Conservation (phyloP, 2,888 invertebrate genomes). For the Serripes groenlandicus region DNA sequence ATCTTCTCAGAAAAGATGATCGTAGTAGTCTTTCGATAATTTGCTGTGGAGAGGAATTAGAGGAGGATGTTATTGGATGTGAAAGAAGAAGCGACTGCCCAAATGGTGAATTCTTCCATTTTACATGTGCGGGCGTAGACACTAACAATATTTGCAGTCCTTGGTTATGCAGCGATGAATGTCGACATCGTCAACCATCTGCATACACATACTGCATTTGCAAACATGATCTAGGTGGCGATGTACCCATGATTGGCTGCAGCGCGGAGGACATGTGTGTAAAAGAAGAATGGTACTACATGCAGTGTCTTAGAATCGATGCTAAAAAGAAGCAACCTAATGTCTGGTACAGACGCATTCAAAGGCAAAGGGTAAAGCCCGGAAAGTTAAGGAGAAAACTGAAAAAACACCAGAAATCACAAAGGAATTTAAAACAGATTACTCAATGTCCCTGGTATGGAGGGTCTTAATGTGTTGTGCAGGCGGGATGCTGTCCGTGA, state of each 20-base stretch:
- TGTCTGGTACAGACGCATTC: too few species aligned
- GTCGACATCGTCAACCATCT: not conserved
- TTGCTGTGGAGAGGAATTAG: constrained; percentile 33
- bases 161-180: not conserved
- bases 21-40: constrained; percentile 10
- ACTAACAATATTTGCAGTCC: not conserved
- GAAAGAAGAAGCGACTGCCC: constrained; percentile 3
- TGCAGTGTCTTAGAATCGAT: constrained; percentile 47
- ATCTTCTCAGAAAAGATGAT: constrained; percentile 2
- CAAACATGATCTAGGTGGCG: constrained; percentile 39
- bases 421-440: constrained; percentile 36
- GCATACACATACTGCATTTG: constrained; percentile 44
- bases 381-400: constrained; percentile 18
- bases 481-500: constrained; percentile 68
- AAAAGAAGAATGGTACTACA: constrained; percentile 57
- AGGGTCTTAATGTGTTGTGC: constrained; percentile 63
- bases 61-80: constrained; percentile 28
- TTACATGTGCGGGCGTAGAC: not conserved
- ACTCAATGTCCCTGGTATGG: constrained; percentile 53
- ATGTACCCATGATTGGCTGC: constrained; percentile 63
- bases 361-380: constrained; percentile 48
- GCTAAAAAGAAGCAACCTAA: too few species aligned
- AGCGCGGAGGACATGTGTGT: constrained; percentile 36
- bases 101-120: constrained; percentile 5
- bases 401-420: not conserved